Percentiles rank a stretch among this genome's conserved stretches.
Conservation (phyloP, 2,797 vertebrate species). For the Clarias laeviceps region DNA sequence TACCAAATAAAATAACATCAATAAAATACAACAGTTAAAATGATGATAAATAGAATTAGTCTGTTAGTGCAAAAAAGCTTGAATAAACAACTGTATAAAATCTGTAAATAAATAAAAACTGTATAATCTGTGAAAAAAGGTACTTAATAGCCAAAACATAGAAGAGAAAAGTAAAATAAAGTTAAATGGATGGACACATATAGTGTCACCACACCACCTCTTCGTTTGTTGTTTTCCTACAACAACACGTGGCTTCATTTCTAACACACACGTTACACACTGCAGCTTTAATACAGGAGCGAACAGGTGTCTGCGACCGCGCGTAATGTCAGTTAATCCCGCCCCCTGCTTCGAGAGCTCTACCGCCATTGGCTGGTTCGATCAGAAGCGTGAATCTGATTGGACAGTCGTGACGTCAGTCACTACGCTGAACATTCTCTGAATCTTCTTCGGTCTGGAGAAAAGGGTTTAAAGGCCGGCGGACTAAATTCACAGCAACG, state of each 20-base stretch:
- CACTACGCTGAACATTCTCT: not conserved
- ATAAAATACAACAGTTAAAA: no score
- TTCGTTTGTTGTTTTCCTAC: not conserved
- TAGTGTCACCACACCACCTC: not conserved
- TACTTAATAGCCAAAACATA: no score
- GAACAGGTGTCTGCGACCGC: conserved; percentile 5
- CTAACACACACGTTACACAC: not conserved
- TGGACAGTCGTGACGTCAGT: conserved; percentile 8
- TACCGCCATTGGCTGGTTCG: conserved; percentile 33
- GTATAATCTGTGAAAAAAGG: no score
- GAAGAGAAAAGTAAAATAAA: not conserved
- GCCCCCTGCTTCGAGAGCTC: not conserved
- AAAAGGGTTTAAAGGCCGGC: not conserved
- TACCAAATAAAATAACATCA: no score
- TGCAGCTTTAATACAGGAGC: conserved; percentile 8
- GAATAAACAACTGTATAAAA: no score
- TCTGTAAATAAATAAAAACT: no score
- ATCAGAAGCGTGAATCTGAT: conserved; percentile 21
- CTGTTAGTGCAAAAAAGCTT: no score
- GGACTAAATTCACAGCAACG: not conserved
- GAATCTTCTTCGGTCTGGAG: not conserved
- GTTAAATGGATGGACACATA: no score
- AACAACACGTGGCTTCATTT: not conserved
- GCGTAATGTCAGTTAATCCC: not conserved
- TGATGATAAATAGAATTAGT: no score